These are phyloP conservation scores for Halichondria panicea DNA, from an alignment of 37 sponge, comb jelly and placozoan species.

Conservation along the genomic window DNA sequence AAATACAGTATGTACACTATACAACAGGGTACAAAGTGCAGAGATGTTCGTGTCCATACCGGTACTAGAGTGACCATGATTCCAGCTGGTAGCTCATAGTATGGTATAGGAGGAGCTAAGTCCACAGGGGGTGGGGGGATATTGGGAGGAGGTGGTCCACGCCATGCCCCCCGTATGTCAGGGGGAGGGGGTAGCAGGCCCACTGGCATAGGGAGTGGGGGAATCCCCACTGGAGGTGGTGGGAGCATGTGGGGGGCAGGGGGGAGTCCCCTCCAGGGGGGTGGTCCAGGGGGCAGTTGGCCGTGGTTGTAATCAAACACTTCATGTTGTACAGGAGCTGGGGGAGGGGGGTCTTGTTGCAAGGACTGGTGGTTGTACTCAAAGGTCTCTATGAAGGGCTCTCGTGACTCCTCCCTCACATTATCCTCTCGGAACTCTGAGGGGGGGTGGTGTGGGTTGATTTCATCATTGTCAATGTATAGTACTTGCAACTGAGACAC, in stretches of 20 bases:
- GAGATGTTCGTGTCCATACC: no score
- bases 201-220: constrained; percentile 35
- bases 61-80: constrained; percentile 84
- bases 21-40: no score
- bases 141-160: no score
- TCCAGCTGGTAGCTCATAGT: constrained; percentile 98
- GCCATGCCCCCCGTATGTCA: no score
- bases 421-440: no score
- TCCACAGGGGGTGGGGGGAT: constrained; percentile 43
- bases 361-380: constrained; percentile 49
- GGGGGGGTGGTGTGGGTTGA: no score
- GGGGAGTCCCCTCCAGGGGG: constrained; percentile 6
- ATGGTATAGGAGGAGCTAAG: constrained; percentile 74
- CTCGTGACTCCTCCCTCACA: no score
- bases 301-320: constrained; percentile 63
- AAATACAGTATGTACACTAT: no score
- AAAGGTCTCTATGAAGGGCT: constrained; percentile 6
- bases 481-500: no score
- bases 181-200: constrained; percentile 16
- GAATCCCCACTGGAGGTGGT: constrained; percentile 16
- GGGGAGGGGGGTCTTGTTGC: no score
- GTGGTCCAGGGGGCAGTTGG: neutral
- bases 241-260: constrained; percentile 8
- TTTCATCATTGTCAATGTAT: no score
- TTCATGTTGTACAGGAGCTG: constrained; percentile 4